Conservation (phyloP, 2,797 vertebrate species). For the Nyctibius grandis region DNA sequence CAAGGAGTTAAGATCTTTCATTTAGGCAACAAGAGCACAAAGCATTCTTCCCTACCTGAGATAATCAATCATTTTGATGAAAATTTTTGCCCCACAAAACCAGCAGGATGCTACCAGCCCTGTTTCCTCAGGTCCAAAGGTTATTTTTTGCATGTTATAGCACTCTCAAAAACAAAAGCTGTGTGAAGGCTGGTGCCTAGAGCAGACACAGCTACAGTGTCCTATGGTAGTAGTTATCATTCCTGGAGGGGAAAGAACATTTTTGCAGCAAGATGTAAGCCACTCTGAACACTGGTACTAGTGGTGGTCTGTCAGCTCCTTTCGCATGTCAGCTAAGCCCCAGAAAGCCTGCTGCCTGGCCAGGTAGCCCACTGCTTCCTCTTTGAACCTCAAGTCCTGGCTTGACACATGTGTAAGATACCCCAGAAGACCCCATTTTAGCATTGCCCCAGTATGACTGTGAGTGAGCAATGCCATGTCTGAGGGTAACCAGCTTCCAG, state of each 20-base stretch:
- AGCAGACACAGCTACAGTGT: not conserved
- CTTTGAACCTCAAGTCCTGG: not conserved
- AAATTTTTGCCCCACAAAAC: not conserved
- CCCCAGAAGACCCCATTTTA: not conserved
- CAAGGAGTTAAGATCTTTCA: not conserved
- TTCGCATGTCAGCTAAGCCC: not conserved
- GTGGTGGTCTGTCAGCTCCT: not conserved
- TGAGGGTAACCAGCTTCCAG: not conserved
- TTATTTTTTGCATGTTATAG: not conserved
- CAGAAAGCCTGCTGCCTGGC: not conserved
- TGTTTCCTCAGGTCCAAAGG: not conserved
- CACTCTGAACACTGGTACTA: not conserved
- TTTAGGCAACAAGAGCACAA: not conserved
- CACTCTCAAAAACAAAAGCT: not conserved
- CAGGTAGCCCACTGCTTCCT: not conserved
- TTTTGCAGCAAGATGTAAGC: not conserved
- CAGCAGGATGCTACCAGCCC: not conserved
- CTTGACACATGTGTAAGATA: not conserved
- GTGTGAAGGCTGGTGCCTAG: not conserved
- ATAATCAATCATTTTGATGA: not conserved
- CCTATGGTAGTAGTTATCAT: not conserved
- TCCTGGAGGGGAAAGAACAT: not conserved
- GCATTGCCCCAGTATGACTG: not conserved
- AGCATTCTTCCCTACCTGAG: not conserved
- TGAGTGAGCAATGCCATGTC: accelerated